A percentile compares a stretch with the other conserved stretches of the same genome.
phyloP scores from a whole-genome alignment of 1,140 invertebrate genomes.

The Leptinotarsa texana region DNA sequence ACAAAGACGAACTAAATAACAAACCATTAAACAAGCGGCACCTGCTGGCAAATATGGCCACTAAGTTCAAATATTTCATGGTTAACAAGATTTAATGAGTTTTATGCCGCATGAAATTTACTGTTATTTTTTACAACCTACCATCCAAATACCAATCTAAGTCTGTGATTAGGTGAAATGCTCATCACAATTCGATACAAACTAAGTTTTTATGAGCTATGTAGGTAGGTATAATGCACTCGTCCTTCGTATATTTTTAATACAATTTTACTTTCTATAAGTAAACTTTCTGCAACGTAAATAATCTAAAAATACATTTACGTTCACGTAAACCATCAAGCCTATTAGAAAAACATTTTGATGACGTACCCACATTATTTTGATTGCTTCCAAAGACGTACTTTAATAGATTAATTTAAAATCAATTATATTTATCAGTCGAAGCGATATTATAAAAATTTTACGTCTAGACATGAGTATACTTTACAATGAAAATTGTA shows the following conservation, averaged over 20 bases:
- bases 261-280: neutral
- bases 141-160: too few species aligned
- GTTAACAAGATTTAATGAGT: constrained; percentile 15
- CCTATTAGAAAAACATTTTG: neutral
- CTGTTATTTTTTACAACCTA: neutral
- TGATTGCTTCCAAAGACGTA: too few species aligned
- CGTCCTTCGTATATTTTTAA: neutral
- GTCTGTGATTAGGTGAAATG: too few species aligned
- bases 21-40: constrained; percentile 16
- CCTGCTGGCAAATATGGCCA: constrained; percentile 18
- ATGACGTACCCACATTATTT: neutral
- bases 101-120: neutral
- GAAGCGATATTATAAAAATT: too few species aligned
- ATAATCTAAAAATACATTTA: constrained; percentile 4
- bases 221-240: neutral
- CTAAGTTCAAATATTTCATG: constrained; percentile 14
- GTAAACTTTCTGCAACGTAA: neutral
- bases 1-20: constrained; percentile 27
- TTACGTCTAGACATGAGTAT: too few species aligned
- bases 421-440: too few species aligned
- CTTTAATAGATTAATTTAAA: too few species aligned
- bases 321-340: neutral
- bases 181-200: too few species aligned
- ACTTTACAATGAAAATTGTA: too few species aligned
- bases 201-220: too few species aligned